A percentile compares a stretch with the other conserved stretches of the same genome.
Evolutionary conservation across 2,113 vertebrate species (phyloP).

Genomic region (Psophia crepitans): DNA sequence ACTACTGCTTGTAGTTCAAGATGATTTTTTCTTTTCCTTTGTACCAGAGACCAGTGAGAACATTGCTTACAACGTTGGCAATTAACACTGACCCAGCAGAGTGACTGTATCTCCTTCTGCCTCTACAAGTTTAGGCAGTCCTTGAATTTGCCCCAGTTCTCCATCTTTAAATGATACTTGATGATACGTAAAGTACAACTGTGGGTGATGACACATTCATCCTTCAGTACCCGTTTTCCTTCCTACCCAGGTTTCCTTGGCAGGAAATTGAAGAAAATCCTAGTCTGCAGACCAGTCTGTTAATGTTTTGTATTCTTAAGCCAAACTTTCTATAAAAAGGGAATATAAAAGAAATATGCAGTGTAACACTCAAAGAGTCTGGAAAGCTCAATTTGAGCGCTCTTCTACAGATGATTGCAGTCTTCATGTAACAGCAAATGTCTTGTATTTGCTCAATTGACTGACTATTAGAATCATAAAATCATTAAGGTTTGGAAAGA

Average conservation of each 20-base stretch:
- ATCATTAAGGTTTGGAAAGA: too few species aligned
- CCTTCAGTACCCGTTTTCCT: background rate
- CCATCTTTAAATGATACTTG: background rate
- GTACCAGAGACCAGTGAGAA: background rate
- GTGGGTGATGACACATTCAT: background rate
- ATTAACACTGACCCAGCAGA: background rate
- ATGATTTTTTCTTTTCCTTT: background rate
- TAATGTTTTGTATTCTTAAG: background rate
- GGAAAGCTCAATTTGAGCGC: background rate
- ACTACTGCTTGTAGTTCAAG: background rate
- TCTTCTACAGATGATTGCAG: background rate
- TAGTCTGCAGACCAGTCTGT: background rate
- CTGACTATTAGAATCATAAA: too few species aligned
- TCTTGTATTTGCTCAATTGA: accelerated
- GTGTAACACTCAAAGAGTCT: background rate
- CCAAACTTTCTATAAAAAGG: background rate
- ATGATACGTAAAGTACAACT: background rate
- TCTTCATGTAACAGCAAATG: background rate
- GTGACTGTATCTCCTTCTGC: background rate
- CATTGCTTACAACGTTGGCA: background rate
- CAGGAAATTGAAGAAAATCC: background rate
- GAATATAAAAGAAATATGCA: background rate
- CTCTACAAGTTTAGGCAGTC: background rate
- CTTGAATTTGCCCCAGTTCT: background rate
- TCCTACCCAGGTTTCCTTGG: background rate